Evolutionary conservation across 2,113 vertebrate species (phyloP), one percentile per base, ranked within the genome.

Genomic region (Okapia johnstoni): DNA sequence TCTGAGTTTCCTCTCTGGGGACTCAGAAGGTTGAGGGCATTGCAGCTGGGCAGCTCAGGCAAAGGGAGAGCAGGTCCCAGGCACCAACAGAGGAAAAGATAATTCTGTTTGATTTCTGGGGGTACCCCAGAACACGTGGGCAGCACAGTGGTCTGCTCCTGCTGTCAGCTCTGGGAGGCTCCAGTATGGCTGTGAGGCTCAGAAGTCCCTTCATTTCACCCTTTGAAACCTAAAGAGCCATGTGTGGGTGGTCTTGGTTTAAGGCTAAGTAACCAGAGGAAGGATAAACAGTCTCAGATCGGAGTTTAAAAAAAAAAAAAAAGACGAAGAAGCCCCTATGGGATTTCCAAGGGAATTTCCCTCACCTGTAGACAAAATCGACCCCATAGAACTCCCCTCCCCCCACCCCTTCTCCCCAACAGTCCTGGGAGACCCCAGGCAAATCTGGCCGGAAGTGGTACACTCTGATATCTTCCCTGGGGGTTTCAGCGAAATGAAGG

Each of bases 361-460:
- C 6, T 9, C 14, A 52, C 3, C 2, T 3, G 3, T 1, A 46
- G 10, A 46, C 14, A 28, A n/a, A 54, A 9, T 73, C 1, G 2
- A 33, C 1, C 3, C 11, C 36, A 63, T 2, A 36, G 63, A 52
- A 60, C 43, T 5, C 30, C 2, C 3, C 13, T 40, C 76, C 25
- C 7, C 25, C 15, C 14, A 5, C 54, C 16, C 6, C 19, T 5
- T 33, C 8, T 33, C 4, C 66, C 66, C 10, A n/a, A 9, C 43
- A 40, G 25, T 43, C 48, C 60, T 33, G 9, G 8, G 4, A 30
- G 19, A 36, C 3, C 2, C 6, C 61, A 46, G 4, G 36, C 17
- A 86, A 79, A 48, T 8, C 10, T 88, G 26, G 16, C 12, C 2
- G 0, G 21, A 88, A 88, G 21, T 19, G 3, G 5, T n/a, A 2